Evolutionary conservation across 2,888 invertebrate species (phyloP), one percentile per base, ranked within the genome.

Genomic region (Frankliniella intonsa): DNA sequence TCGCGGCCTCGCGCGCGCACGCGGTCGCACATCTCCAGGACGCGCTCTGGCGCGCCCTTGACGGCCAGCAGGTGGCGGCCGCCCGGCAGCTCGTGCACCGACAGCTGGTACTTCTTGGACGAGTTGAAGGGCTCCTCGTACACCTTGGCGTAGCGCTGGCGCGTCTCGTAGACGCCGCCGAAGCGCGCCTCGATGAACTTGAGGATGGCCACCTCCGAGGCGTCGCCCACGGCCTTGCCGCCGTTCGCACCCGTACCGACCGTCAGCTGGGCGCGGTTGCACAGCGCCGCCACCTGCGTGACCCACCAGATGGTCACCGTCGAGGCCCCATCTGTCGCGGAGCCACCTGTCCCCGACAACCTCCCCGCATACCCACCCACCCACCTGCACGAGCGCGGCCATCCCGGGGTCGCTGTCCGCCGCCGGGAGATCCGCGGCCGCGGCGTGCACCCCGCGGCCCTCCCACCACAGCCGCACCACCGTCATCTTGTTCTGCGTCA

Each of bases 401-500:
- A 76, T 22, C 69, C 69, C 69, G 11, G 25, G 22, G 69, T 76
- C 69, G 69, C 25, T 76, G 69, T 76, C 69, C 22, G 25, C 22
- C 25, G 69, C 25, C 11, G 69, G 69, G 22, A 76, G 22, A 22
- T 76, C 69, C 22, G 69, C 25, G 25, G 69, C 69, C 25, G 69
- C 69, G 69, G 69, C 69, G 69, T 25, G 69, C 69, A 12, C 12
- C 11, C 10, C 22, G 11, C 25, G 69, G 69, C 69, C 69, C 25
- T 76, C 69, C 69, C 69, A 76, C 69, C 69, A 76, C 69, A 76
- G 25, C 12, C 69, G 69, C 69, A 76, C 69, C 69, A 76, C 69
- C 69, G 69, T 76, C 69, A 76, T 76, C 69, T 76, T 76, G 69
- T 76, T 76, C 69, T 76, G 69, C 69, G 69, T 76, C 69, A 76